Base-by-base conservation (phyloP, 1,140 invertebrate species). In the Tribolium madens region DNA sequence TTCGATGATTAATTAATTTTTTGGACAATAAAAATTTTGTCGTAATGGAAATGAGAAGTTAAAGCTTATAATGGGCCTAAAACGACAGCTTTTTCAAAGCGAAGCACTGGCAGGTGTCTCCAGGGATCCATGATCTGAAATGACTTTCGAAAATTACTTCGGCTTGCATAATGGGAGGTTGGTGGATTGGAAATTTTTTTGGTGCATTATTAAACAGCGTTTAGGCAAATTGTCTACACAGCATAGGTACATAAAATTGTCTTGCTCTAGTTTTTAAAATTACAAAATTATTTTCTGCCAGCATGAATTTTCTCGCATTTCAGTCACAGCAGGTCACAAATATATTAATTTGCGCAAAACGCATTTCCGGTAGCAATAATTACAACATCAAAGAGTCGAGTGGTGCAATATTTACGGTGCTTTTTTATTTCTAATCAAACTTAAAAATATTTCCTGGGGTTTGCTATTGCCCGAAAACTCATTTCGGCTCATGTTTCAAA, bases 401-500 rank as follows among this genome's bases (percentile, higher is more conserved):
- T 14, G 12, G 15, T 47, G 10, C 10, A 47, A 47, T n/a, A n/a
- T 47, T 14, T 12, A 7, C 3, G 0, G 46, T 14, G 13, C 46
- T 47, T 14, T 52, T 9, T 52, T 26, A 60, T 21, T 26, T n/a
- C 10, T 15, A 52, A 52, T 52, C 50, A 52, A 52, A 52, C 18
- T 60, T n/a, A 64, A 64, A 13, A 21, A 12, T 64, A 33, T 31
- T 57, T 7, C 26, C 26, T 5, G 50, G 4, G 53, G 18, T 60
- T 17, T 2, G 14, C 12, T 15, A 60, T 60, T 21, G 26, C 14
- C n/a, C 53, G 50, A 26, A 60, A 21, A n/a, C 26, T 13, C 53
- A 60, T 60, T 60, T 60, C 53, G n/a, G 21, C n/a, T 64, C 15
- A 13, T 31, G 57, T 64, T 64, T 31, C 57, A n/a, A 12, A 7